Evolutionary conservation across 64 coral and sea anemone species (phyloP), one percentile per base, ranked within the genome.

Genomic region (Dendrophyllia cribrosa): DNA sequence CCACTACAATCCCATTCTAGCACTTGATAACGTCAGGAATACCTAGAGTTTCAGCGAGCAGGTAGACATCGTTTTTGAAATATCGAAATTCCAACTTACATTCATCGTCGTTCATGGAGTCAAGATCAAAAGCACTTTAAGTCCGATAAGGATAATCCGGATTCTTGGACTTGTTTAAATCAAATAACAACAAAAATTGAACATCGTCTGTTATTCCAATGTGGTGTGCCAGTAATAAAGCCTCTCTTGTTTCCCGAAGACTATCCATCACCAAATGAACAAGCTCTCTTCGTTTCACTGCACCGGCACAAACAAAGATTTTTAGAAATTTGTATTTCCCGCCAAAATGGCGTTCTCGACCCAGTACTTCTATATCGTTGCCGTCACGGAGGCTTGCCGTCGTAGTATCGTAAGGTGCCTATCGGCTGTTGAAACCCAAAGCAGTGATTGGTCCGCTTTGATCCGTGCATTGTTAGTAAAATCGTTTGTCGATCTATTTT

Each of bases 1-100:
- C 59, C 6, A 16, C 51, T 12, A 72, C 24, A 66, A 58, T 60
- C 71, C 89, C 65, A 59, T 91, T 77, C 4, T 53, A 10, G 17
- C 75, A 72, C 14, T 48, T 67, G 61, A 91, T 73, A n/a, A 59
- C 55, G 59, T 74, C 89, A 34, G 89, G 77, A 71, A 90, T 70
- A 43, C 49, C 63, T 44, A 90, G 78, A 51, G 61, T 61, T 22
- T 24, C 88, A 25, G 23, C 60, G 16, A 91, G 51, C 17, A n/a
- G 15, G 56, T 78, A 79, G 26, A 91, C 52, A 61, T 91, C 89
- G 12, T 24, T 23, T 83, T 91, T 91, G 58, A 50, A 53, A 16
- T 83, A 81, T 13, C 48, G 66, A 59, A 91, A 91, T 61, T 91
- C 88, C 11, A 47, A 50, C 25, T 72, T 8, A 71, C 89, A 91